Base-by-base conservation (phyloP, 2,113 vertebrate genomes). In the Coreoperca whiteheadi region DNA sequence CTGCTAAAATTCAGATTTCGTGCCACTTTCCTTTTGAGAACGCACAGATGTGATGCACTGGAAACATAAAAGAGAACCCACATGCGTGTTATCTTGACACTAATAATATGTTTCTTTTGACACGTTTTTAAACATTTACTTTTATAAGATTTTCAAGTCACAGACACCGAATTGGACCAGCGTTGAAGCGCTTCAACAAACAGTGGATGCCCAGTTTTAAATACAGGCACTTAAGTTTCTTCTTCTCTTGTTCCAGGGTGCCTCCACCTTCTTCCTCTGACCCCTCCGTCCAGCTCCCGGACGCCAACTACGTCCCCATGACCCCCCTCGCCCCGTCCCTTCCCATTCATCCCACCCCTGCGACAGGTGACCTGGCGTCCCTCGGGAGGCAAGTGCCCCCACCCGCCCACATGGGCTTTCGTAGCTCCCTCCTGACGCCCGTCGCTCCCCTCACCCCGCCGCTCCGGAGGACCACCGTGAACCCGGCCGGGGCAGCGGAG, bases 221-320 rank as follows among this genome's bases (percentile, higher is more conserved):
- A 48, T 16, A 18, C 0, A 15, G 1, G 46, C 46, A 7, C 46
- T 20, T 50, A 6, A 50, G 1, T 20, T 18, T 1, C 11, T 28
- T 74, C 65, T 48, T 67, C 12, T 82, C 16, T 32, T 3, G 12
- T 63, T 79, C 4, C 82, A 92, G 92, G 75, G 28, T 51, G 6
- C 77, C 74, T 70, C 78, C 84, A 6, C 23, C 64, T 39, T 59
- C 76, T 37, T 46, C 83, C n/a, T 61, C 77, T 0, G 79, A 91
- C 43, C 8, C 56, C 25, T 50, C 28, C 1, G 14, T 51, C 69
- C 61, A 67, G 4, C 53, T 51, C 20, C 87, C 84, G 8, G 91
- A 92, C 3, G 63, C 64, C 25, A 92, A 91, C 91, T 94, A 94
- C 0, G 89, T 94, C 60, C 76, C 91, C 23, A 94, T 94, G 93